A percentile compares a stretch with the other conserved stretches of the same genome.
Evolutionary conservation across 2,113 vertebrate species (phyloP).

Genomic region (Leptobrachium ailaonicum): DNA sequence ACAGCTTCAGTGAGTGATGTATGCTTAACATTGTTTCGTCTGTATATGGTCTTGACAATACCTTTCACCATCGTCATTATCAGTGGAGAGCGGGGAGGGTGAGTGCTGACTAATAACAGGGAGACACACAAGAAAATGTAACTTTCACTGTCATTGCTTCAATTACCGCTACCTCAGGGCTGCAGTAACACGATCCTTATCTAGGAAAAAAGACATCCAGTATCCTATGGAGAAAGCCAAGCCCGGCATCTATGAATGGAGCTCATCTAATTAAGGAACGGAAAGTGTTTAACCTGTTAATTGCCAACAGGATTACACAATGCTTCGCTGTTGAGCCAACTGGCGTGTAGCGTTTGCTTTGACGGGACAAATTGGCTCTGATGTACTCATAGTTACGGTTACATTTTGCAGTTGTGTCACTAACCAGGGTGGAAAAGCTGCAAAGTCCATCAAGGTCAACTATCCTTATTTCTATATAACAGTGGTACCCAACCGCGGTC

Average conservation of each 20-base stretch:
- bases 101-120: conserved; percentile 47
- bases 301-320: neutral
- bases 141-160: conserved; percentile 50
- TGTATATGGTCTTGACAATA: conserved; percentile 46
- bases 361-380: too few relatives aligned
- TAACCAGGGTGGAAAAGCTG: too few relatives aligned
- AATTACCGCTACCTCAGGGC: conserved; percentile 45
- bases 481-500: too few relatives aligned
- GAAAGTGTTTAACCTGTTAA: conserved; percentile 2
- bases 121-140: conserved; percentile 37
- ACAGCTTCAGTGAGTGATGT: conserved; percentile 45
- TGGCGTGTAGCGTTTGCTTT: too few relatives aligned
- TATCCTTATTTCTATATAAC: too few relatives aligned
- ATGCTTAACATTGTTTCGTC: conserved; percentile 28
- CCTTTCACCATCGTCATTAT: conserved; percentile 47
- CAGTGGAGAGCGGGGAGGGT: conserved; percentile 23
- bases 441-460: too few relatives aligned
- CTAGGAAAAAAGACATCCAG: conserved; percentile 26
- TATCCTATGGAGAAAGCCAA: conserved; percentile 24
- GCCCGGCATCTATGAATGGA: conserved; percentile 15
- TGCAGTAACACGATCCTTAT: conserved; percentile 41
- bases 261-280: neutral
- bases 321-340: neutral
- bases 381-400: too few relatives aligned
- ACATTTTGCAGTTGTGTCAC: too few relatives aligned